phyloP scores from a whole-genome alignment of 2,797 vertebrate species.

The Acropternis orthonyx region DNA sequence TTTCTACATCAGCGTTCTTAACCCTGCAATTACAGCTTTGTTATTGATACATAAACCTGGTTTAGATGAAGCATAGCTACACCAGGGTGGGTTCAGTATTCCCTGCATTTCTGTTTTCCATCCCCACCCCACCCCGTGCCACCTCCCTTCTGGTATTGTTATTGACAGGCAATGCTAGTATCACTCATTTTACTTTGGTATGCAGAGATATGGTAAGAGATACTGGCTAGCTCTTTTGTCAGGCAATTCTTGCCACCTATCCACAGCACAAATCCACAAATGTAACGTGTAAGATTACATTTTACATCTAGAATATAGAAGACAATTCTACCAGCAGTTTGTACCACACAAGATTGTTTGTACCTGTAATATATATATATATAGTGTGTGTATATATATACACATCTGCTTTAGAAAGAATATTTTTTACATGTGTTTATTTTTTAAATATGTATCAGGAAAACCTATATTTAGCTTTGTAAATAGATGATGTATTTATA shows the following conservation, averaged over 20 bases:
- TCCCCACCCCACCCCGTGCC: no score
- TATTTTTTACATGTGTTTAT: background rate
- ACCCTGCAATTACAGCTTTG: fast-evolving
- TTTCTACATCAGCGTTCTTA: background rate
- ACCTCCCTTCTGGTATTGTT: background rate
- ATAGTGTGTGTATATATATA: no score
- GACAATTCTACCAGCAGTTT: background rate
- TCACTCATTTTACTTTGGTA: background rate
- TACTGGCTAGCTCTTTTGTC: background rate
- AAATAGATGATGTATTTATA: background rate
- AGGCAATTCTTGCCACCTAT: background rate
- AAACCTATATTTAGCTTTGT: background rate
- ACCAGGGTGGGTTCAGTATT: background rate
- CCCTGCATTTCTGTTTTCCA: background rate
- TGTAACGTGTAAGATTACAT: no score
- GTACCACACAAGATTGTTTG: background rate
- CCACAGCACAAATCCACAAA: background rate
- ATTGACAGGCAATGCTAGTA: background rate
- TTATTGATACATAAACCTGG: background rate
- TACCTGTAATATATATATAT: background rate
- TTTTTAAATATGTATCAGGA: background rate
- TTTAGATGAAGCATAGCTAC: background rate
- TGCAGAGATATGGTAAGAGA: background rate
- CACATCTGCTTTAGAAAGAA: background rate
- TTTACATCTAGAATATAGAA: background rate